phyloP scores from a whole-genome alignment of 2,888 invertebrate species.

The Leucophenga maculata region DNA sequence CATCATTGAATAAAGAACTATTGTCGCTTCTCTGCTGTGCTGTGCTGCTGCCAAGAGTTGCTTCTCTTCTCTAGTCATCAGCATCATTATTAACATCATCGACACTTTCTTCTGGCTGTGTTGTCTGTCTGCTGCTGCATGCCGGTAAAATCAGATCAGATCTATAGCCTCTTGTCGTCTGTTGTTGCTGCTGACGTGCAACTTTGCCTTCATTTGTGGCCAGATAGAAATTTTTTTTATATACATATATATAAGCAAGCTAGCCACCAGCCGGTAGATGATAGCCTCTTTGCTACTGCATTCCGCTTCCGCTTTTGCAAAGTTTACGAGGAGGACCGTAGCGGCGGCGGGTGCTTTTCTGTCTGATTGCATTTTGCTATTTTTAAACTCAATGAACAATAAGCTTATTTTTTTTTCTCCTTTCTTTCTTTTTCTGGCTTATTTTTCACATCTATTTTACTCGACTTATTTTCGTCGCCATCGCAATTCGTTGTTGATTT shows the following conservation, averaged over 20 bases:
- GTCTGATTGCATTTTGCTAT: slow-evolving; percentile 20
- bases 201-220: not conserved
- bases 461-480: too few relatives aligned
- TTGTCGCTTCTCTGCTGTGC: too few relatives aligned
- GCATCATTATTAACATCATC: too few relatives aligned
- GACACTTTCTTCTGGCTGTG: too few relatives aligned
- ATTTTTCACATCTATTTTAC: not conserved
- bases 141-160: too few relatives aligned
- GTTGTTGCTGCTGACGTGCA: too few relatives aligned
- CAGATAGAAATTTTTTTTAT: not conserved
- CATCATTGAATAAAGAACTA: not conserved
- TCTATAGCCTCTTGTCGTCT: too few relatives aligned
- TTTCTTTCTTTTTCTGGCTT: slow-evolving; percentile 16
- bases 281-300: not conserved
- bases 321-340: not conserved
- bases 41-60: too few relatives aligned
- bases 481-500: not conserved
- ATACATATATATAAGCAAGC: not conserved
- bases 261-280: not conserved
- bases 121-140: too few relatives aligned
- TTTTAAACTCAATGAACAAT: slow-evolving; percentile 12
- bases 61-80: too few relatives aligned
- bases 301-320: not conserved
- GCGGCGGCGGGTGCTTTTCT: not conserved
- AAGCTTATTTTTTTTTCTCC: slow-evolving; percentile 4